Conservation (phyloP, 1,140 invertebrate species). For the Drosophila yakuba region DNA sequence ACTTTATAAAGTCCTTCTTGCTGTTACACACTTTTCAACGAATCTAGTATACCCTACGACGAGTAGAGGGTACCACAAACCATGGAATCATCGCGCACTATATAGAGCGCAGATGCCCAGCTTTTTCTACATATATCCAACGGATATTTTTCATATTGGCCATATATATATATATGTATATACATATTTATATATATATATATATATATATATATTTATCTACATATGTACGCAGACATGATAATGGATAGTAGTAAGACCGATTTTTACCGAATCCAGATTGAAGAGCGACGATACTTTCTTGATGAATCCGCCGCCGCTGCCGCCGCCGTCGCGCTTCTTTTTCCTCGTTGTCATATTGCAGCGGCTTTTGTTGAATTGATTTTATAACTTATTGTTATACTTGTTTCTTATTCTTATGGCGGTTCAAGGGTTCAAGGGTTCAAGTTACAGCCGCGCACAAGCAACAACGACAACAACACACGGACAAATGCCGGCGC, state of each 20-base stretch:
- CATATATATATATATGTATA: conserved; percentile 17
- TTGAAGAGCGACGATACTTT: conserved; percentile 94
- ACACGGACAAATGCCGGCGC: conserved; percentile 65
- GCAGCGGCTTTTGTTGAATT: conserved; percentile 8
- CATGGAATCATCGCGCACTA: conserved; percentile 79
- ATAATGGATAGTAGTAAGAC: conserved; percentile 3
- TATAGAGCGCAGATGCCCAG: conserved; percentile 22
- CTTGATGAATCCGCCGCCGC: conserved; percentile 89
- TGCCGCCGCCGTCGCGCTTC: conserved; percentile 89
- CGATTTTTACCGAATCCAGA: conserved; percentile 90
- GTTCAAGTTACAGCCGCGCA: conserved; percentile 31
- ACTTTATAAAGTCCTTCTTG: too few species aligned
- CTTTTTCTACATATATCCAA: neutral
- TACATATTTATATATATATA: conserved; percentile 17
- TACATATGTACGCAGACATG: conserved; percentile 11
- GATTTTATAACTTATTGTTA: conserved; percentile 6
- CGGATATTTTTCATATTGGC: conserved; percentile 35
- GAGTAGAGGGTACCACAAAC: conserved; percentile 43
- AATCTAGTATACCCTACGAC: too few species aligned
- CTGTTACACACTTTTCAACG: too few species aligned
- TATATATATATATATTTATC: too few species aligned
- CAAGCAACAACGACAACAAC: conserved; percentile 36
- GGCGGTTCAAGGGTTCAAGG: conserved; percentile 28
- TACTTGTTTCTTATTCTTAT: conserved; percentile 7
- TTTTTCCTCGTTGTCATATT: conserved; percentile 91